Percentiles rank a stretch among this genome's conserved stretches.
phyloP scores from a whole-genome alignment of 1,140 invertebrate genomes.

The Drosophila ogumai region DNA sequence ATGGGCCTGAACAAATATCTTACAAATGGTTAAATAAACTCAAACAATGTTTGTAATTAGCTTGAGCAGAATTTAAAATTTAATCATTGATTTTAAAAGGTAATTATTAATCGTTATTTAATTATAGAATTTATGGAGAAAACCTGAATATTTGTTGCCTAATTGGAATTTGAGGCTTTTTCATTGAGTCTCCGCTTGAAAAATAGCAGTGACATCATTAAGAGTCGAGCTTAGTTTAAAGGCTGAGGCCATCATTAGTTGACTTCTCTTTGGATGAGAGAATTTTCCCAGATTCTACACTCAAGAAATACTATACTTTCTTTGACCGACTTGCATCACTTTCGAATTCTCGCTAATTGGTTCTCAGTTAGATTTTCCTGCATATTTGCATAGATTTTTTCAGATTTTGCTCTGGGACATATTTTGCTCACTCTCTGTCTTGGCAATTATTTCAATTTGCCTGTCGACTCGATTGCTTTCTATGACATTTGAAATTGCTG shows the following conservation, averaged over 20 bases:
- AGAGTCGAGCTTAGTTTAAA: conserved; percentile 1
- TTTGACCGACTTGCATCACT: conserved; percentile 40
- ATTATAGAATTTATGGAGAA: background rate
- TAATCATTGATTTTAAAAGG: background rate
- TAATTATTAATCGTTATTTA: conserved; percentile 24
- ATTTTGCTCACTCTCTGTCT: conserved; percentile 26
- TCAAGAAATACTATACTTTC: conserved; percentile 14
- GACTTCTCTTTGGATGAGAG: background rate
- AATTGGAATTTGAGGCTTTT: conserved; percentile 7
- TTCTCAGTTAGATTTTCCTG: conserved; percentile 22
- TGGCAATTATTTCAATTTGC: conserved; percentile 54
- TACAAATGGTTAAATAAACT: background rate
- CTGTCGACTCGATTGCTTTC: conserved; percentile 46
- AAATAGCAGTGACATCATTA: conserved; percentile 37
- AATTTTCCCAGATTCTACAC: background rate
- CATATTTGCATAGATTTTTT: conserved; percentile 6
- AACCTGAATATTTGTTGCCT: conserved; percentile 3
- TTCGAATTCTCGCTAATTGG: conserved; percentile 19
- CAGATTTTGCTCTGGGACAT: conserved; percentile 8
- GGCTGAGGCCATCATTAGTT: background rate
- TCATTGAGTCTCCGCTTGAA: conserved; percentile 1
- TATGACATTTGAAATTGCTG: conserved; percentile 51
- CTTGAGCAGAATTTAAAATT: background rate
- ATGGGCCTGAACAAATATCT: background rate
- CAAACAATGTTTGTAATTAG: conserved; percentile 2